These are phyloP conservation scores for Mesitornis unicolor DNA, from an alignment of 2,113 vertebrate genomes.

Conservation along the genomic window DNA sequence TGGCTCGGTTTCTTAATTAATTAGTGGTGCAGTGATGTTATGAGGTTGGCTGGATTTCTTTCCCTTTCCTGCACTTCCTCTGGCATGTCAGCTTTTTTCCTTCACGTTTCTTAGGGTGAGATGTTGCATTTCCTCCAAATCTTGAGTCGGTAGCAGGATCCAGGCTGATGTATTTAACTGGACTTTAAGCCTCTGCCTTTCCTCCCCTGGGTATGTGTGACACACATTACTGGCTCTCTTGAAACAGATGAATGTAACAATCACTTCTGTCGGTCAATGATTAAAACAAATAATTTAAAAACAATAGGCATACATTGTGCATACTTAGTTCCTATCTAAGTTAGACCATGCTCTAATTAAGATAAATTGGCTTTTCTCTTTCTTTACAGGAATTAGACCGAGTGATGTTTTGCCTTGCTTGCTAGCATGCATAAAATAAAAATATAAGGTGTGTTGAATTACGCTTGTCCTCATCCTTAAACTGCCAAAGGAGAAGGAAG, in stretches of 20 bases:
- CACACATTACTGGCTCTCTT: not conserved
- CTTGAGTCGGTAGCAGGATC: not conserved
- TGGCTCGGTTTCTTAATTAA: not conserved
- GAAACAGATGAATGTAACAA: not conserved
- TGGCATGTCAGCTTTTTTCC: not conserved
- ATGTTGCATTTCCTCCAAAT: not conserved
- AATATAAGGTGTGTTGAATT: not conserved
- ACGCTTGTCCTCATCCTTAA: not conserved
- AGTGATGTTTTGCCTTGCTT: not conserved
- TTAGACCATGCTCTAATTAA: not conserved
- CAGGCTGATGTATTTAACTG: not conserved
- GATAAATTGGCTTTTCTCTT: not conserved
- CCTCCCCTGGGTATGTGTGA: constrained; percentile 5
- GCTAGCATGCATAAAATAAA: not conserved
- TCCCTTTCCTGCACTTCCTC: not conserved
- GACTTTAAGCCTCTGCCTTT: constrained; percentile 6
- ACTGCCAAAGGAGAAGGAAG: not conserved
- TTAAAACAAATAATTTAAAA: constrained; percentile 5
- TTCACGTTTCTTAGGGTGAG: not conserved
- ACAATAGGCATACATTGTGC: not conserved
- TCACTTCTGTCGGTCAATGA: not conserved
- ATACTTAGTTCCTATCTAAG: not conserved
- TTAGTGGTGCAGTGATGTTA: not conserved
- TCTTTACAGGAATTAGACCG: not conserved
- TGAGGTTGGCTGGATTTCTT: not conserved